Evolutionary conservation across 2,888 invertebrate genomes (phyloP), one percentile per base, ranked within the genome.

Genomic region (Sinotaia quadrata): DNA sequence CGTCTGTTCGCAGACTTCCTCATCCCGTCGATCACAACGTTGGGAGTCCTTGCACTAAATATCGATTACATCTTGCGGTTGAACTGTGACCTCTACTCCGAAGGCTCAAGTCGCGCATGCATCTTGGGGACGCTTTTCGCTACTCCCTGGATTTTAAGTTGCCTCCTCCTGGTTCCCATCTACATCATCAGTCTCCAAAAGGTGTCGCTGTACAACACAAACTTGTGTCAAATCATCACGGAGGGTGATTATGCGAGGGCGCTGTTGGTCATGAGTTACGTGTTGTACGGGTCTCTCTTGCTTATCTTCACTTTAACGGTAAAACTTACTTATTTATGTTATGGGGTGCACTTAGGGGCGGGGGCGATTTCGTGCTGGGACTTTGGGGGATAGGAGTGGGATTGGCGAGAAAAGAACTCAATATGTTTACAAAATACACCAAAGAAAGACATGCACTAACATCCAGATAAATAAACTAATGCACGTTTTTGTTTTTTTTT

Each of bases 1-100:
- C 52, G 68, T 34, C 44, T 74, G 37, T 68, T 76, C 33, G 69
- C 69, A 4, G 73, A 69, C 36, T 73, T 71, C 37, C 66, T 76
- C 3, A 60, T 76, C 34, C 76, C 76, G 0, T 74, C 74, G 24
- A 69, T 74, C 31, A 70, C 76, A 1, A 76, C 76, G 2, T 59
- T 74, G 63, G 74, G 71, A 4, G 63, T 76, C 37, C 61, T 76
- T 15, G 71, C 68, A 7, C 63, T 76, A 10, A 76, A 76, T 33
- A 41, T 73, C 7, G 74, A 76, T 47, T 76, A 76, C 60, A 66
- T 76, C 12, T 51, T 76, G 5, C 63, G 73, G 18, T 67, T 76
- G 36, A 69, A 67, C 66, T 69, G 63, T 37, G 57, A 63, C 44
- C 27, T 44, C 2, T 71, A 74, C 67, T 62, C 71, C 1, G 71